Conservation (phyloP, 2,888 invertebrate species). For the Calliphora vomitoria region DNA sequence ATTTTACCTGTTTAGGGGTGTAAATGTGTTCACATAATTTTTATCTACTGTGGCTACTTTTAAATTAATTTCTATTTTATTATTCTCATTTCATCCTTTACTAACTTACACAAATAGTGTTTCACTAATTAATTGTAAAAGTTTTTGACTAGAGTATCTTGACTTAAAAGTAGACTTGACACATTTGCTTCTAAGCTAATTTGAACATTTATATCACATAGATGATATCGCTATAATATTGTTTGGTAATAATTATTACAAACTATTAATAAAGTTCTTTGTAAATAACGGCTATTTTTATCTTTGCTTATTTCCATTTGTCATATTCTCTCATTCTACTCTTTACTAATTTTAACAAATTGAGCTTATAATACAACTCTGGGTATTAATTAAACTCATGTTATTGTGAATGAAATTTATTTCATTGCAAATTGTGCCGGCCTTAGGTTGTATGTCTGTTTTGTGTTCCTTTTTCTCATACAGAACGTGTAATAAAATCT, state of each 20-base stretch:
- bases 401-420: slow-evolving; percentile 22
- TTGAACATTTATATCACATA: too few relatives aligned
- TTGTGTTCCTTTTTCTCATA: slow-evolving; percentile 14
- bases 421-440: slow-evolving; percentile 60
- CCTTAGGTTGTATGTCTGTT: slow-evolving; percentile 31
- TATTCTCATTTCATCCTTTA: too few relatives aligned
- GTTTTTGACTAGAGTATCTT: too few relatives aligned
- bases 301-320: background rate
- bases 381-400: background rate
- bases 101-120: too few relatives aligned
- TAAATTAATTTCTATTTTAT: too few relatives aligned
- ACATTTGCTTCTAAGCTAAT: too few relatives aligned
- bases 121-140: too few relatives aligned
- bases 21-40: too few relatives aligned
- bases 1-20: too few relatives aligned
- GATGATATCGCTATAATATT: too few relatives aligned
- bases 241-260: background rate
- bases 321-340: background rate
- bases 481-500: background rate
- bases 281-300: slow-evolving; percentile 22
- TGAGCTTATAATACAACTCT: slow-evolving; percentile 4
- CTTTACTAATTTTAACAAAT: background rate
- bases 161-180: too few relatives aligned
- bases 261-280: background rate
- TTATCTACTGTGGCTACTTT: too few relatives aligned